phyloP scores from a whole-genome alignment of 2,888 invertebrate genomes.

The Odontothrips loti region DNA sequence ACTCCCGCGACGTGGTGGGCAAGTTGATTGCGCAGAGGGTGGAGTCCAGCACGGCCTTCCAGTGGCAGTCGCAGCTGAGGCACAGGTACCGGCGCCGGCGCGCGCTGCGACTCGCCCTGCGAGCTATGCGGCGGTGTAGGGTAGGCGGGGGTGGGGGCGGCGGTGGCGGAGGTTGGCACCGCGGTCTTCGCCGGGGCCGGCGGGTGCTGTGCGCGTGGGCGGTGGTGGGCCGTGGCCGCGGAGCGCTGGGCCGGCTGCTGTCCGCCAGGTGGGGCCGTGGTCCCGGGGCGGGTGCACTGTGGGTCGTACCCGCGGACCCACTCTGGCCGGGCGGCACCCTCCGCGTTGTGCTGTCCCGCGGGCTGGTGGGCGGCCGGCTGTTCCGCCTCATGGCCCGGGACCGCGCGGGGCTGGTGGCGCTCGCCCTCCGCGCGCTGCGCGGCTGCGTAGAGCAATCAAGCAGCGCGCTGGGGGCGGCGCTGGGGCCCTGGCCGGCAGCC shows the following conservation, averaged over 20 bases:
- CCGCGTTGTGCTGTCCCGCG: not conserved
- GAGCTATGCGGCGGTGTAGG: not conserved
- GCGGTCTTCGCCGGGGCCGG: not conserved
- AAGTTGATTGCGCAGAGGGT: constrained; percentile 80
- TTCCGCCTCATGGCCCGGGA: not conserved
- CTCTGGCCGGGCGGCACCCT: not conserved
- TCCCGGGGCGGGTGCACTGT: not conserved
- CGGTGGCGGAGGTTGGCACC: not conserved
- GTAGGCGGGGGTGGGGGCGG: not conserved
- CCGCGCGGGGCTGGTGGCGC: not conserved
- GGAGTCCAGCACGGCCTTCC: constrained; percentile 72
- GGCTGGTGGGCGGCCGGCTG: not conserved
- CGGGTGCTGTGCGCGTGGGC: not conserved
- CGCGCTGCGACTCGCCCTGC: not conserved
- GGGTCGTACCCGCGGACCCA: not conserved
- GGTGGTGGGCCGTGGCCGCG: not conserved
- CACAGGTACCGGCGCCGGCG: constrained; percentile 48
- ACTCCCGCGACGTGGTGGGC: constrained; percentile 87
- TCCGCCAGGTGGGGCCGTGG: not conserved
- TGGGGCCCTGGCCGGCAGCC: not conserved
- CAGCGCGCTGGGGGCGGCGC: constrained; percentile 5
- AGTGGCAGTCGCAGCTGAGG: constrained; percentile 88
- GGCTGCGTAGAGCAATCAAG: not conserved
- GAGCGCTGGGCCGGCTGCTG: not conserved
- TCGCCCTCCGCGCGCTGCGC: not conserved